phyloP scores from a whole-genome alignment of 2,113 vertebrate species.

The Mola mola region DNA sequence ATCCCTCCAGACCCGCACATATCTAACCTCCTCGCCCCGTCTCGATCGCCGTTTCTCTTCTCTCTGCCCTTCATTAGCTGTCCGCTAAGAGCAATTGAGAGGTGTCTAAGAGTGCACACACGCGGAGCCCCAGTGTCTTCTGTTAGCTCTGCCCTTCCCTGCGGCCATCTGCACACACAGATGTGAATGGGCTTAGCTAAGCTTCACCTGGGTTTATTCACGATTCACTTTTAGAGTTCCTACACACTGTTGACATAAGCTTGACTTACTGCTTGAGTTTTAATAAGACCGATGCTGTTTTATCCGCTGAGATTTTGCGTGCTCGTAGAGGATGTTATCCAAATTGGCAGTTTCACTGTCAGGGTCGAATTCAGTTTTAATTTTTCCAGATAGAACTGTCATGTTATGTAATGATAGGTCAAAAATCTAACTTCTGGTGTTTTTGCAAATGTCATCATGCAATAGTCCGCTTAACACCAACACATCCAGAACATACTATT shows the following conservation, averaged over 20 bases:
- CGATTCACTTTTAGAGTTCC: constrained; percentile 55
- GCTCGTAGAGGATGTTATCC: constrained; percentile 5
- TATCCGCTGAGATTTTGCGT: constrained; percentile 38
- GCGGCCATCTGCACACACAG: constrained; percentile 50
- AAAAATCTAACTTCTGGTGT: no score
- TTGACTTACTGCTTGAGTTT: constrained; percentile 39
- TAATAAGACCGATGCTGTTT: constrained; percentile 55
- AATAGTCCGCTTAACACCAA: no score
- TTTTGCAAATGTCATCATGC: no score
- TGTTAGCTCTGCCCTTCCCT: constrained; percentile 68
- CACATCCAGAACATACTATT: no score
- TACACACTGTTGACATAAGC: constrained; percentile 36
- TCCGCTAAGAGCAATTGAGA: constrained; percentile 33
- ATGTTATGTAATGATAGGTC: no score
- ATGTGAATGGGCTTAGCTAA: constrained; percentile 60
- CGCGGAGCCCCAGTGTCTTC: constrained; percentile 53
- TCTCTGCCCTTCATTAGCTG: constrained; percentile 18
- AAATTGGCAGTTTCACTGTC: not conserved
- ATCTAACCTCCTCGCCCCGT: not conserved
- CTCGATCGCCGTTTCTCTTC: constrained; percentile 6
- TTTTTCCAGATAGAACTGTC: not conserved
- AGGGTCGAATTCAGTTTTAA: not conserved
- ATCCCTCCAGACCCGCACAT: not conserved
- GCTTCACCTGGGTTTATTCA: constrained; percentile 56
- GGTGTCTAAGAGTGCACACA: constrained; percentile 66